Percentiles rank a stretch among this genome's conserved stretches.
Evolutionary conservation across 2,113 vertebrate genomes (phyloP).

Genomic region (Smithornis capensis): DNA sequence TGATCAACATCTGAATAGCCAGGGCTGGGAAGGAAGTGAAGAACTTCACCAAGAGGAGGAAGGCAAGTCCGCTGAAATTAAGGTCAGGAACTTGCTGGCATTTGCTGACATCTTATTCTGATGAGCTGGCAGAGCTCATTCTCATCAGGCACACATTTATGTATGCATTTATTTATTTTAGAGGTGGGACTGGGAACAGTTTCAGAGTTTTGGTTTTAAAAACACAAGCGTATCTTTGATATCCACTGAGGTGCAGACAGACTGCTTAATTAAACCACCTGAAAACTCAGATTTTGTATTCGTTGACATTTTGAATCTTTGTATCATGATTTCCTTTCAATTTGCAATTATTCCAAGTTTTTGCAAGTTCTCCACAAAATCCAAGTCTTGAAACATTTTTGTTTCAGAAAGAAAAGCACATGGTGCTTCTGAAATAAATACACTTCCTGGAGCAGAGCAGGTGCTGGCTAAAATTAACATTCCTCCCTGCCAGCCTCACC

Average conservation of each 20-base stretch:
- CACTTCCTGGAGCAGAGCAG: background rate
- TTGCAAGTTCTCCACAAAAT: background rate
- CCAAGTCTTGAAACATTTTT: background rate
- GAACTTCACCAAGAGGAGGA: background rate
- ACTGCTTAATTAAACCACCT: background rate
- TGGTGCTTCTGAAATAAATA: background rate
- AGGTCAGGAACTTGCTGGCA: constrained; percentile 37
- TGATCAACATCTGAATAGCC: background rate
- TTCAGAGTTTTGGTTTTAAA: background rate
- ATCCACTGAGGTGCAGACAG: background rate
- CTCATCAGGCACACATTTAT: background rate
- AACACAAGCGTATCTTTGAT: background rate
- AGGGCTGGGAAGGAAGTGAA: background rate
- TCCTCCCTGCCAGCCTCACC: background rate
- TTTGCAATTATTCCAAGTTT: background rate
- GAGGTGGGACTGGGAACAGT: background rate
- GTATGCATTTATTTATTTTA: background rate
- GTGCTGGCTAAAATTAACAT: background rate
- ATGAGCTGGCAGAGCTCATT: constrained; percentile 12
- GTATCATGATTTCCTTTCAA: background rate
- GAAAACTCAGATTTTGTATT: background rate
- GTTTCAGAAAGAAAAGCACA: background rate
- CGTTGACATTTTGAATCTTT: background rate
- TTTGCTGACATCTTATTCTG: constrained; percentile 51
- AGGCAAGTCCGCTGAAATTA: background rate